Evolutionary conservation across 2,113 vertebrate genomes (phyloP).

Genomic region (Rhabdornis inornatus): DNA sequence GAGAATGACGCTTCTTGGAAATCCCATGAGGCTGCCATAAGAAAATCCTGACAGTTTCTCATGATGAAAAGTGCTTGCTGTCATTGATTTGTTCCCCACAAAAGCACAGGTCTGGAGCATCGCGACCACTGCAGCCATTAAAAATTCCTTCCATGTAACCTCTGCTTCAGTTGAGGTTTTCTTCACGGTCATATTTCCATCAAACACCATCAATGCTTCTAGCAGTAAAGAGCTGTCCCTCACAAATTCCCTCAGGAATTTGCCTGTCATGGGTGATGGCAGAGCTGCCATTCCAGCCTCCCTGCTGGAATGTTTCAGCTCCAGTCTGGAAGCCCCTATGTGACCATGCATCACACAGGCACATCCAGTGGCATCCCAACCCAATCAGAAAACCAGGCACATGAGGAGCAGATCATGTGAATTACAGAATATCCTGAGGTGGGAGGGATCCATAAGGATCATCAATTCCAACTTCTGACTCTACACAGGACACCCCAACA

Average conservation of each 20-base stretch:
- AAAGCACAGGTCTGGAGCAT: neutral
- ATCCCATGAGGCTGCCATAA: neutral
- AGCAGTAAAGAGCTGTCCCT: neutral
- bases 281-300: neutral
- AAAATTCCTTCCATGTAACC: neutral
- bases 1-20: neutral
- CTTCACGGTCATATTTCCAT: neutral
- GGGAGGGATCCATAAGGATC: neutral
- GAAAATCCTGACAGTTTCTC: neutral
- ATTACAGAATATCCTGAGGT: neutral
- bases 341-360: neutral
- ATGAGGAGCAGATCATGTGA: neutral
- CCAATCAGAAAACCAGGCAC: neutral
- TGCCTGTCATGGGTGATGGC: fast-evolving
- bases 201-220: neutral
- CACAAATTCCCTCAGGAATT: neutral
- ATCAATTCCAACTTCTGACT: neutral
- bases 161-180: neutral
- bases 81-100: neutral
- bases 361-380: neutral
- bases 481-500: neutral
- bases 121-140: neutral
- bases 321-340: fast-evolving
- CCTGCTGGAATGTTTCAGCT: neutral
- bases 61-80: neutral